Conservation (phyloP, 2,888 invertebrate genomes). For the Adineta ricciae region DNA sequence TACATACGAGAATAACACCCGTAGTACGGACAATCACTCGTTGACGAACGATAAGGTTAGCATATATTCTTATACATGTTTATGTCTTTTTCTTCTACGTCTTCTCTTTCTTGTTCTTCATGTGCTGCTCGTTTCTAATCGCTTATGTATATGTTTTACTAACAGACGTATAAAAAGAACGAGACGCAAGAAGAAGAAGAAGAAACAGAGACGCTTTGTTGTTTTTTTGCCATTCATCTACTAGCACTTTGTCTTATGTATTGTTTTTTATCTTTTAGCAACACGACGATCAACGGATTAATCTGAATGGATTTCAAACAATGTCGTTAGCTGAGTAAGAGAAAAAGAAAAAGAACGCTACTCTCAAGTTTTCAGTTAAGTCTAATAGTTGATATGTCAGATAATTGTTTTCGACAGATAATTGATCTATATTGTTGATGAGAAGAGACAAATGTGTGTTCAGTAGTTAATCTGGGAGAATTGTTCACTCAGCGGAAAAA, state of each 20-base stretch:
- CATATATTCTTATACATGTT: not conserved
- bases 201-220: not conserved
- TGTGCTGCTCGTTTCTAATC: not conserved
- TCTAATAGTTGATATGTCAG: not conserved
- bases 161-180: not conserved
- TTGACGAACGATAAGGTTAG: not conserved
- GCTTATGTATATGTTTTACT: not conserved
- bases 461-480: not conserved
- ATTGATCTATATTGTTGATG: not conserved
- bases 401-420: not conserved
- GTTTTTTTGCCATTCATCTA: not conserved
- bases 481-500: no score
- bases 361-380: not conserved
- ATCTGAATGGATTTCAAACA: not conserved
- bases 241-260: not conserved
- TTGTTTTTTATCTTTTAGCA: not conserved
- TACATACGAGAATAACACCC: not conserved
- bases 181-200: not conserved
- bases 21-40: not conserved
- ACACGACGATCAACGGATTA: not conserved
- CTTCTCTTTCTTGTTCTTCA: not conserved
- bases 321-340: not conserved
- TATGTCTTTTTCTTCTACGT: not conserved
- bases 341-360: not conserved
- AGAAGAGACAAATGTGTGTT: not conserved